phyloP scores from a whole-genome alignment of 2,888 invertebrate genomes.

The Folsomia manolachei region DNA sequence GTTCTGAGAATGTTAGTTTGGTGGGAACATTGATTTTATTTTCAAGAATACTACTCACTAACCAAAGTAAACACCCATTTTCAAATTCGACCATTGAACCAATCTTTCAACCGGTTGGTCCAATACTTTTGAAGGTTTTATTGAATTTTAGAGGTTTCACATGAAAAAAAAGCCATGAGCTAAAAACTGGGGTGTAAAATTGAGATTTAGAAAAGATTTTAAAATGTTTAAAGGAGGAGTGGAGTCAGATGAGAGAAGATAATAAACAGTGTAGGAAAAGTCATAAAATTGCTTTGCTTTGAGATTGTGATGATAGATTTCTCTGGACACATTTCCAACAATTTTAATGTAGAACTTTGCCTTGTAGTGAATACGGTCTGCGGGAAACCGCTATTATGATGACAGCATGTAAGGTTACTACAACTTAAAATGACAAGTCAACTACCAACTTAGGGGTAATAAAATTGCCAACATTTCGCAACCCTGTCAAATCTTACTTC shows the following conservation, averaged over 20 bases:
- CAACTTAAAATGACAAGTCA: constrained; percentile 19
- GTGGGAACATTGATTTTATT: neutral
- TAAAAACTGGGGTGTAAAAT: neutral
- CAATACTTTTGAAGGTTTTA: neutral
- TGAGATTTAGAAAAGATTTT: too few species aligned
- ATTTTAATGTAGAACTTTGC: constrained; percentile 32
- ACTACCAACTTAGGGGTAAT: constrained; percentile 37
- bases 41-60: too few species aligned
- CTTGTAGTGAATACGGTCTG: constrained; percentile 36
- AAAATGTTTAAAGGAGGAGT: neutral
- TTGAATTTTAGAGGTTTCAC: neutral
- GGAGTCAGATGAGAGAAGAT: constrained; percentile 17
- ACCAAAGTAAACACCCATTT: too few species aligned
- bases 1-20: neutral
- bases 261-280: constrained; percentile 8
- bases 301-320: constrained; percentile 42
- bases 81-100: too few species aligned
- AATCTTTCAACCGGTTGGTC: neutral
- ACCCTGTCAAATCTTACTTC: constrained; percentile 33
- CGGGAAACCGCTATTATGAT: constrained; percentile 43
- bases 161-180: neutral
- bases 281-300: constrained; percentile 17
- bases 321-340: constrained; percentile 36
- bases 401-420: constrained; percentile 13
- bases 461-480: constrained; percentile 49